Percentiles rank a stretch among this genome's conserved stretches.
These are phyloP conservation scores for Trigoniulus corallinus DNA, from an alignment of 1,140 invertebrate species.

Conservation along the genomic window DNA sequence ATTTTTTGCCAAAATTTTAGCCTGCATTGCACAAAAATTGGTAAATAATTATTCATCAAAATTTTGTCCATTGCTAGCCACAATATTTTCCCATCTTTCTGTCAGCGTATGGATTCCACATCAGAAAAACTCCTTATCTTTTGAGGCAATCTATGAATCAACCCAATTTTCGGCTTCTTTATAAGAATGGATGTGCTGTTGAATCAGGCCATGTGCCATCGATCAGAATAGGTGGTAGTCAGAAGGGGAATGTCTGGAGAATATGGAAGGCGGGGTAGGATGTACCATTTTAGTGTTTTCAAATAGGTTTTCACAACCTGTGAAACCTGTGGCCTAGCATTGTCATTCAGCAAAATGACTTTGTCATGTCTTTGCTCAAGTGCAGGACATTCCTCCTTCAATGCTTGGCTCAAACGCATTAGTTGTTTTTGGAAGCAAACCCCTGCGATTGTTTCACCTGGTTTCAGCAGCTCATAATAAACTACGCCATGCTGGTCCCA, in stretches of 20 bases:
- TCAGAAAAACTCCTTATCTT: no score
- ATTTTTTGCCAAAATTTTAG: no score
- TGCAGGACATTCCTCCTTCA: slow-evolving; percentile 1
- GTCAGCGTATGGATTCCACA: no score
- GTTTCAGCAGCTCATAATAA: slow-evolving; percentile 12
- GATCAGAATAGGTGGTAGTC: slow-evolving; percentile 6
- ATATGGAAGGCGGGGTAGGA: slow-evolving; percentile 8
- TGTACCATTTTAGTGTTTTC: slow-evolving; percentile 5
- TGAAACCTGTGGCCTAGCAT: slow-evolving; percentile 6
- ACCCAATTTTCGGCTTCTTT: no score
- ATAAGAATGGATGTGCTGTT: slow-evolving; percentile 1
- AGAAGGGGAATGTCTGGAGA: no score
- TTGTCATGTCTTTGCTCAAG: slow-evolving; percentile 2
- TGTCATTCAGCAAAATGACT: slow-evolving; percentile 11
- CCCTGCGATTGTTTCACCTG: slow-evolving; percentile 1
- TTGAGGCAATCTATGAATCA: no score
- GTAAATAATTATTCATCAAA: no score
- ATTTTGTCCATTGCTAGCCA: no score
- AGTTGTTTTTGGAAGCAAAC: slow-evolving; percentile 3
- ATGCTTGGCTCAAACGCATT: slow-evolving; percentile 3
- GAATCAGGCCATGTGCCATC: slow-evolving; percentile 8
- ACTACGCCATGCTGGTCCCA: slow-evolving; percentile 9
- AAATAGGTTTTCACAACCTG: slow-evolving; percentile 5
- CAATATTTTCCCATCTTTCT: no score
- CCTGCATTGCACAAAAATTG: no score